Percentiles rank a stretch among this genome's conserved stretches.
Conservation (phyloP, 1,140 invertebrate species). For the Solenopsis fugax region DNA sequence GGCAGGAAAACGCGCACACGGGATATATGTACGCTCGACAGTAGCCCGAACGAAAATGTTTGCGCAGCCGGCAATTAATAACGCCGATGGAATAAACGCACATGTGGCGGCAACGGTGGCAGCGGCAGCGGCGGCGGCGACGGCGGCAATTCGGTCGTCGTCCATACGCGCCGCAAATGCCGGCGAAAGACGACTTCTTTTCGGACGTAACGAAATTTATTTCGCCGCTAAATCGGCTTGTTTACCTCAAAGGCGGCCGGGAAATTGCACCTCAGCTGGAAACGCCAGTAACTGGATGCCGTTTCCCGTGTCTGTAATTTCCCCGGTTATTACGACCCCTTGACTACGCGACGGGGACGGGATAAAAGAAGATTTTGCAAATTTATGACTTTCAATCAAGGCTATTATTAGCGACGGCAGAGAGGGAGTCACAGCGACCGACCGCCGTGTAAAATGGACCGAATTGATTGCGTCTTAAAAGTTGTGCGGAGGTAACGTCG, state of each 20-base stretch:
- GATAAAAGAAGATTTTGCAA: conserved; percentile 50
- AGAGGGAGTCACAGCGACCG: not conserved
- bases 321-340: conserved; percentile 36
- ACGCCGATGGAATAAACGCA: conserved; percentile 54
- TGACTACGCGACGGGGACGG: not conserved
- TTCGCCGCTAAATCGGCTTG: conserved; percentile 57
- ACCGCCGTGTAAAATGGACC: conserved; percentile 25
- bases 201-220: conserved; percentile 51
- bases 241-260: conserved; percentile 52
- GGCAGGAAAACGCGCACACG: conserved; percentile 13
- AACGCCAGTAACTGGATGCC: conserved; percentile 45
- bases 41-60: conserved; percentile 36
- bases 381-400: conserved; percentile 57
- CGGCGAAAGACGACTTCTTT: conserved; percentile 37
- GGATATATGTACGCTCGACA: not conserved
- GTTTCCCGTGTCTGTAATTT: conserved; percentile 52
- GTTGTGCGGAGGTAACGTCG: conserved; percentile 19
- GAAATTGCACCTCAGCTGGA: conserved; percentile 38
- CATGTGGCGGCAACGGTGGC: not conserved
- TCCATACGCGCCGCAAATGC: conserved; percentile 2
- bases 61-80: conserved; percentile 61
- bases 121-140: not conserved
- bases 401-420: conserved; percentile 37
- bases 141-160: conserved; percentile 13
- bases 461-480: conserved; percentile 56